Base-by-base conservation (phyloP, 2,797 vertebrate genomes). In the Phylloscopus collybita region DNA sequence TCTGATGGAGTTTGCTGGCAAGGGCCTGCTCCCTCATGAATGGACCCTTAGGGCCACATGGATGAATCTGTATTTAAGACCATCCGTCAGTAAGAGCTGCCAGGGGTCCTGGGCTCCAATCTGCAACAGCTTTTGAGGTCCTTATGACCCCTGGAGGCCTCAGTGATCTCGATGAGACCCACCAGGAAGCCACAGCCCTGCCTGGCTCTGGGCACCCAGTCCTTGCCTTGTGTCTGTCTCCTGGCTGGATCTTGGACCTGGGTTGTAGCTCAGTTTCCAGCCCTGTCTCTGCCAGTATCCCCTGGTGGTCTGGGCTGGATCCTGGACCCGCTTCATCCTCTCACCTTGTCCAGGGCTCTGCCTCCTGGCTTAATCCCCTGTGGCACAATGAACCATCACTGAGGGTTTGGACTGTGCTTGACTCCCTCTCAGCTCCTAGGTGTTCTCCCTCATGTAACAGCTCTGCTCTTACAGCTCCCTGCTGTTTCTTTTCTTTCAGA, bases 141-240 rank as follows among this genome's bases (percentile, higher is more conserved):
- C 23, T 70, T 34, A 59, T 5, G 25, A 30, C 22, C 6, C 10
- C 4, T 0, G 5, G 1, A 66, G 16, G 15, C n/a, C 17, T 36
- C 4, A 38, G 11, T 9, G 26, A 29, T 10, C 25, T 30, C 0
- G 0, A 2, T 6, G 36, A 87, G 32, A 56, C 15, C 7, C 72
- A 73, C 2, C 1, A 19, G 27, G 27, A 19, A 66, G 30, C 5
- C 49, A 51, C 5, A 54, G 2, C 7, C 29, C 29, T 72, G 29
- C 25, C 20, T 9, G 34, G 54, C 36, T 20, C 42, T 65, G 26
- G 29, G 19, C 29, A 79, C 16, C 9, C 54, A 53, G 29, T 34
- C 45, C 44, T 76, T 47, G 80, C 44, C 44, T 50, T 26, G 4
- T 18, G 13, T 16, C 42, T 75, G 14, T 19, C 45, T 62, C 56